Conservation (phyloP, 1,140 invertebrate genomes). For the Drosophila erecta region DNA sequence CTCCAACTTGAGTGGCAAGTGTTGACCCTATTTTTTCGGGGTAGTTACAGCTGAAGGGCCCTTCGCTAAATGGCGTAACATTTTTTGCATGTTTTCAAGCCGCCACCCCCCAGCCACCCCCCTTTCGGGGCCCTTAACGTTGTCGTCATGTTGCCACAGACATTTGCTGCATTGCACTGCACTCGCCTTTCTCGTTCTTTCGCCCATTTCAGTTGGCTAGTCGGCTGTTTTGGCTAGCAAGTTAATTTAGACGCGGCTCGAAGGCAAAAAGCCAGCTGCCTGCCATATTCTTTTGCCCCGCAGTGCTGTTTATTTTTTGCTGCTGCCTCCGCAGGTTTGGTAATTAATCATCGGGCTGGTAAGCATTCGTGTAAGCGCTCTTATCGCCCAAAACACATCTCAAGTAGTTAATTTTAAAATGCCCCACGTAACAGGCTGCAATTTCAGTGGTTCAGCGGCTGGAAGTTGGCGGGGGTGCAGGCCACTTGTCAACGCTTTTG, state of each 20-base stretch:
- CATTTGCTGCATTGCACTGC: conserved; percentile 63
- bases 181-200: conserved; percentile 23
- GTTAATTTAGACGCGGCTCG: conserved; percentile 70
- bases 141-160: conserved; percentile 76
- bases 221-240: conserved; percentile 54
- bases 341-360: conserved; percentile 80
- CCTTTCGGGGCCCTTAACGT: conserved; percentile 58
- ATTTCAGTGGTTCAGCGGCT: conserved; percentile 17
- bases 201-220: conserved; percentile 13
- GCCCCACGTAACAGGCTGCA: conserved; percentile 67
- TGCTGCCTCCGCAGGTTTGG: conserved; percentile 10
- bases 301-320: conserved; percentile 5
- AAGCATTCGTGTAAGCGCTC: conserved; percentile 81
- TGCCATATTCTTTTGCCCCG: conserved; percentile 61
- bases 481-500: conserved; percentile 66
- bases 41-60: conserved; percentile 46
- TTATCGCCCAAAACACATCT: conserved; percentile 77
- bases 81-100: conserved; percentile 72
- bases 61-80: conserved; percentile 74
- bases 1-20: conserved; percentile 22
- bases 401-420: conserved; percentile 81
- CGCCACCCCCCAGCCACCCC: conserved; percentile 1
- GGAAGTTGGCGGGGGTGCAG: background rate
- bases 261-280: conserved; percentile 67
- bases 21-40: conserved; percentile 74